Evolutionary conservation across 2,888 invertebrate genomes (phyloP).

Genomic region (Pantelozetes paolii): DNA sequence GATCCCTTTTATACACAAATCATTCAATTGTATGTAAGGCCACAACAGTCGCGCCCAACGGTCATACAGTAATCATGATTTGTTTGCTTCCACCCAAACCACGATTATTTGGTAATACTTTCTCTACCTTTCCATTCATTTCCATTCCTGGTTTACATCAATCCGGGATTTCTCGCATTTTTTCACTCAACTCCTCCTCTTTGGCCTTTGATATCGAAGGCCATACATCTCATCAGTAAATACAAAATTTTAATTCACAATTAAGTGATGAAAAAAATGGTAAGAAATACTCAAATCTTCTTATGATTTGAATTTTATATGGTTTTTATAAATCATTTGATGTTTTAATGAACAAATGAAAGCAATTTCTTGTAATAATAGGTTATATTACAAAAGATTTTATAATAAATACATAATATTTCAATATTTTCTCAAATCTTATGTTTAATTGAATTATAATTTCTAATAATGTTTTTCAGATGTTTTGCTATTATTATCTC

Average conservation of each 20-base stretch:
- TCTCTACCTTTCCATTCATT: neutral
- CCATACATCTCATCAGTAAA: conserved; percentile 9
- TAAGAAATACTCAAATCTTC: neutral
- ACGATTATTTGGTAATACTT: neutral
- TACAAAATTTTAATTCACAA: neutral
- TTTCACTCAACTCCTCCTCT: conserved; percentile 13
- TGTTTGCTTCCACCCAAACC: conserved; percentile 17
- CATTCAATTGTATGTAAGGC: neutral
- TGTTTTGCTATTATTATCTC: neutral
- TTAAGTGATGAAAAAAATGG: too few relatives aligned
- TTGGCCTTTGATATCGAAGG: conserved; percentile 32
- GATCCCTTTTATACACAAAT: conserved; percentile 32
- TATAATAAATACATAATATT: neutral
- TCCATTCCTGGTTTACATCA: neutral
- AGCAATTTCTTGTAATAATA: neutral
- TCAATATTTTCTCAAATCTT: neutral
- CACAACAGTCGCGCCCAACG: conserved; percentile 12
- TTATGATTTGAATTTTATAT: neutral
- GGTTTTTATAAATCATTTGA: neutral
- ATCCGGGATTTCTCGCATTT: neutral
- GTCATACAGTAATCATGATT: neutral
- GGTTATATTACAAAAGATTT: neutral
- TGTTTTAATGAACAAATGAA: neutral
- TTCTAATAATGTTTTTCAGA: neutral
- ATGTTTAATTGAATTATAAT: neutral